Evolutionary conservation across 2,888 invertebrate species (phyloP).

Genomic region (Melolontha melolontha): DNA sequence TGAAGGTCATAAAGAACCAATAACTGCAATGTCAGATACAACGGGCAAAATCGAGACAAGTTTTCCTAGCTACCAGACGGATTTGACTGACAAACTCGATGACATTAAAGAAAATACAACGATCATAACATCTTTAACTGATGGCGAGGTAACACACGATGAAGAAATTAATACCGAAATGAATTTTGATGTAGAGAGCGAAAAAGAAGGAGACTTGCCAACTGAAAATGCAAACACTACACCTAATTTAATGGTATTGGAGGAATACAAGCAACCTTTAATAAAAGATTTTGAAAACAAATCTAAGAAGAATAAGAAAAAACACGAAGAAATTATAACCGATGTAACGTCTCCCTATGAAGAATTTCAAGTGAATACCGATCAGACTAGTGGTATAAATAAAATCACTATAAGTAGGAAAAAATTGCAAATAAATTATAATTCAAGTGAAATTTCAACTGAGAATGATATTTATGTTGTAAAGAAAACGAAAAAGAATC

Average conservation of each 20-base stretch:
- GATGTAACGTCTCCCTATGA: slow-evolving; percentile 16
- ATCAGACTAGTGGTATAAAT: slow-evolving; percentile 32
- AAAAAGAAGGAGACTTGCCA: slow-evolving; percentile 28
- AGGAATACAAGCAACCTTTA: slow-evolving; percentile 1
- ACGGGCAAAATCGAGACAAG: too few relatives aligned
- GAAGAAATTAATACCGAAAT: slow-evolving; percentile 19
- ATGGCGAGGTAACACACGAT: neutral
- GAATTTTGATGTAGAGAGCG: slow-evolving; percentile 25
- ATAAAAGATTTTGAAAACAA: slow-evolving; percentile 21
- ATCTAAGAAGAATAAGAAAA: slow-evolving; percentile 26
- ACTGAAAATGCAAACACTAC: slow-evolving; percentile 23
- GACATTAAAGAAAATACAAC: slow-evolving; percentile 10
- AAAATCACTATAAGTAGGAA: slow-evolving; percentile 37
- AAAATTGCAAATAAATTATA: slow-evolving; percentile 21
- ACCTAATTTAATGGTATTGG: slow-evolving; percentile 23
- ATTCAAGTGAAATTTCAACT: slow-evolving; percentile 2
- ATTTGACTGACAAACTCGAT: too few relatives aligned
- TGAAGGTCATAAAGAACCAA: too few relatives aligned
- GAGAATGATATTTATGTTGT: slow-evolving; percentile 18
- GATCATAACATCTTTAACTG: slow-evolving; percentile 3
- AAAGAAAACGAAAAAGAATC: slow-evolving; percentile 29
- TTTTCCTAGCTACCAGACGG: too few relatives aligned
- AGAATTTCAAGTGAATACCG: slow-evolving; percentile 39
- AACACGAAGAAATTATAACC: slow-evolving; percentile 14
- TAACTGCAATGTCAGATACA: too few relatives aligned